Evolutionary conservation across 2,888 invertebrate genomes (phyloP).

Genomic region (Augiades crinisus): DNA sequence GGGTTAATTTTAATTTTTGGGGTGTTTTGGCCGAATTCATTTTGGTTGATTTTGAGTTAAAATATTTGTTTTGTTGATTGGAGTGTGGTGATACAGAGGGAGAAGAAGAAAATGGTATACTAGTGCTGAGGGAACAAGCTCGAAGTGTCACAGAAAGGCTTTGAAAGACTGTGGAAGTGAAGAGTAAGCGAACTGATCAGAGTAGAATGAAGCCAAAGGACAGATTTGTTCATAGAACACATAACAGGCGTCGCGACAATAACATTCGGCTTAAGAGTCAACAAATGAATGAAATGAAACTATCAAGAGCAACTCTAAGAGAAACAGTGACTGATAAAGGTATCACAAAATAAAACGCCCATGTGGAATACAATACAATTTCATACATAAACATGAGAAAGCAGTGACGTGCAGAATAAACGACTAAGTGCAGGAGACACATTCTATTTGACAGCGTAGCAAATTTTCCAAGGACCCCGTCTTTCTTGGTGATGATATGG

Average conservation of each 20-base stretch:
- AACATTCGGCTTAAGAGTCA: slow-evolving; percentile 62
- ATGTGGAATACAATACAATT: slow-evolving; percentile 62
- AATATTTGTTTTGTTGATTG: slow-evolving; percentile 45
- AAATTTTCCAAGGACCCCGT: slow-evolving; percentile 45
- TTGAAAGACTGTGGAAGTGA: slow-evolving; percentile 64
- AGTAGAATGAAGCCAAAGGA: slow-evolving; percentile 64
- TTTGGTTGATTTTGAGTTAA: slow-evolving; percentile 42
- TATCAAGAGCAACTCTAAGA: slow-evolving; percentile 79
- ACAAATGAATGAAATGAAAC: slow-evolving; percentile 78
- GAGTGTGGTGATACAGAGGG: slow-evolving; percentile 52
- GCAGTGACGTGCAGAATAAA: slow-evolving; percentile 70
- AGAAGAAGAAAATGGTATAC: slow-evolving; percentile 48
- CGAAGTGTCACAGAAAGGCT: slow-evolving; percentile 65
- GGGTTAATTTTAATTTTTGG: slow-evolving; percentile 41
- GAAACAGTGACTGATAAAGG: slow-evolving; percentile 79
- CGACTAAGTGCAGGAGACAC: slow-evolving; percentile 56
- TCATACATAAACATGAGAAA: slow-evolving; percentile 61
- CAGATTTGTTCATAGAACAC: slow-evolving; percentile 41
- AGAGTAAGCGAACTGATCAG: slow-evolving; percentile 66
- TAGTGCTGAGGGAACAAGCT: slow-evolving; percentile 72
- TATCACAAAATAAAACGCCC: slow-evolving; percentile 82
- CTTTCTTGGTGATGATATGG: slow-evolving; percentile 24
- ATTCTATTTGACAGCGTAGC: slow-evolving; percentile 40
- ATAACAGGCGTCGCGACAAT: slow-evolving; percentile 68
- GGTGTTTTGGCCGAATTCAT: slow-evolving; percentile 64